These are phyloP conservation scores for Crocodylus rhombifer DNA, from an alignment of 2,797 vertebrate genomes.

Conservation along the genomic window DNA sequence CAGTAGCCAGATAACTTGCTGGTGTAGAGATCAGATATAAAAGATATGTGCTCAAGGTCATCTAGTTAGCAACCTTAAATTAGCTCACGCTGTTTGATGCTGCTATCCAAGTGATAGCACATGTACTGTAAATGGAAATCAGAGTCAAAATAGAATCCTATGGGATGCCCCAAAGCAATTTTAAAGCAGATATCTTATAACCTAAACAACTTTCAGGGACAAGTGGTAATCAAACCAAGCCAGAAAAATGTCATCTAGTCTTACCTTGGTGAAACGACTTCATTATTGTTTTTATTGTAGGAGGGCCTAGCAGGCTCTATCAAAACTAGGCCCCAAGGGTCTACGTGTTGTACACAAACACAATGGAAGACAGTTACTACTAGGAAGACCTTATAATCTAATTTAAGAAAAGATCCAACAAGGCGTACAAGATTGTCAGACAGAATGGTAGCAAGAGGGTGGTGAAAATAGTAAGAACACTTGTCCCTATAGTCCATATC, in stretches of 20 bases:
- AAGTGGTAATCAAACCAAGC: constrained; percentile 53
- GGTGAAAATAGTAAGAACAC: constrained; percentile 14
- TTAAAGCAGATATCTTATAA: constrained; percentile 60
- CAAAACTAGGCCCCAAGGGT: background rate
- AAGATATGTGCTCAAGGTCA: constrained; percentile 70
- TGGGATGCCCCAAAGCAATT: constrained; percentile 64
- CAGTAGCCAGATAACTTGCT: constrained; percentile 59
- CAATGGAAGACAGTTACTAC: constrained; percentile 44
- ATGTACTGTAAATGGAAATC: constrained; percentile 65
- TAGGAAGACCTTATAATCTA: constrained; percentile 38
- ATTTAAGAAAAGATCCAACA: constrained; percentile 56
- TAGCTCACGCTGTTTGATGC: constrained; percentile 53
- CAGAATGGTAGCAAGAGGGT: background rate
- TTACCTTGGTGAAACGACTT: constrained; percentile 67
- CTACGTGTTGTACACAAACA: constrained; percentile 59
- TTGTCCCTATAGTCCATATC: constrained; percentile 3
- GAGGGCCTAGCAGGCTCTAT: constrained; percentile 68
- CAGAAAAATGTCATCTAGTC: background rate
- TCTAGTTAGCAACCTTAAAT: constrained; percentile 71
- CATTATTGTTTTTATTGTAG: constrained; percentile 69
- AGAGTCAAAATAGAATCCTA: constrained; percentile 55
- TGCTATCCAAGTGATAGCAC: constrained; percentile 66
- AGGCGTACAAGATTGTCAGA: constrained; percentile 41
- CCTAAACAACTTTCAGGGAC: constrained; percentile 65
- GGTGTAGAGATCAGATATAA: constrained; percentile 70